phyloP scores from a whole-genome alignment of 1,140 invertebrate species.

The Conopomorpha cramerella region DNA sequence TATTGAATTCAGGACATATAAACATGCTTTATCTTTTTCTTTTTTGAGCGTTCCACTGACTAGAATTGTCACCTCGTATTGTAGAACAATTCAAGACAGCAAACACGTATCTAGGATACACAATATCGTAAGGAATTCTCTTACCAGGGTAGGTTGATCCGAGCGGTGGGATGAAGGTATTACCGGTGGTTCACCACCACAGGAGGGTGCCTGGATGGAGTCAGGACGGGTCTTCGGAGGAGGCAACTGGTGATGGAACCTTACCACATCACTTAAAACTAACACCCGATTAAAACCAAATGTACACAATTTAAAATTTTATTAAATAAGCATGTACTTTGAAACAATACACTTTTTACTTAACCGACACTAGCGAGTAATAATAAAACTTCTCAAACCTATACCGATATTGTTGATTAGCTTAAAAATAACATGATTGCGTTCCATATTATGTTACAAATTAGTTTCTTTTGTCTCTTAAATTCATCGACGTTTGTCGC shows the following conservation, averaged over 20 bases:
- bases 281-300: slow-evolving; percentile 12
- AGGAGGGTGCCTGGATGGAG: slow-evolving; percentile 37
- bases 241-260: too few relatives aligned
- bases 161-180: slow-evolving; percentile 51
- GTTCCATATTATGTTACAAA: too few relatives aligned
- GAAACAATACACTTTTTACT: slow-evolving; percentile 51
- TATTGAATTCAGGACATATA: too few relatives aligned
- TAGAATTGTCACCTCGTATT: too few relatives aligned
- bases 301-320: slow-evolving; percentile 24
- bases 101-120: slow-evolving; percentile 44
- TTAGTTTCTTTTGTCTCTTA: too few relatives aligned
- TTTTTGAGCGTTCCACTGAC: too few relatives aligned
- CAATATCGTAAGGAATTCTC: slow-evolving; percentile 52
- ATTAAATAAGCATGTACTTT: slow-evolving; percentile 48
- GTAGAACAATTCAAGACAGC: too few relatives aligned
- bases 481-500: too few relatives aligned
- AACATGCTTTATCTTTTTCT: too few relatives aligned
- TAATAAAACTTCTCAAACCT: slow-evolving; percentile 48
- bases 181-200: slow-evolving; percentile 39
- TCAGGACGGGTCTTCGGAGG: too few relatives aligned
- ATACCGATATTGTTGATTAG: slow-evolving; percentile 40
- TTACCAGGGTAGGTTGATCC: slow-evolving; percentile 54
- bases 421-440: slow-evolving; percentile 56
- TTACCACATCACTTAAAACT: slow-evolving; percentile 19
- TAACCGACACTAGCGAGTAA: slow-evolving; percentile 53